Evolutionary conservation across 2,797 vertebrate genomes (phyloP).

Genomic region (Siniperca scherzeri): DNA sequence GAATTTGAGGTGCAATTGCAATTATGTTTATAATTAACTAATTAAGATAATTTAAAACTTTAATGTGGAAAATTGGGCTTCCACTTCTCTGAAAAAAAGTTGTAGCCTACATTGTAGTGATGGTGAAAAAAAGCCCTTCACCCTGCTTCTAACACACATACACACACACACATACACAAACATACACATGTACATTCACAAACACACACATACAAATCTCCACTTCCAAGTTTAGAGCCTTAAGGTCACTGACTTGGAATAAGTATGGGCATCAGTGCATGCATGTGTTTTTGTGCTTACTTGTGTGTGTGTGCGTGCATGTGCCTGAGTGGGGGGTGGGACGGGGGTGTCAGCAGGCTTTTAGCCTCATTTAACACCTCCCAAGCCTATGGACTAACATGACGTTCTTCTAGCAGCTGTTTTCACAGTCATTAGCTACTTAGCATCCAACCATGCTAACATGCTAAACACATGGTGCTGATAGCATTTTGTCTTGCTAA

Average conservation of each 20-base stretch:
- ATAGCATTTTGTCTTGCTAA: conserved; percentile 13
- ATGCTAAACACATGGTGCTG: conserved; percentile 62
- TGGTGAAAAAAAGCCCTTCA: neutral
- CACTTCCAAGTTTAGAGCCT: conserved; percentile 35
- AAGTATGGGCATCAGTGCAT: conserved; percentile 24
- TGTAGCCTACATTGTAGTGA: neutral
- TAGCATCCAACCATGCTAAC: conserved; percentile 72
- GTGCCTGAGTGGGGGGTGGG: conserved; percentile 7
- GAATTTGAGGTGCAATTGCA: conserved; percentile 13
- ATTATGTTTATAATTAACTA: conserved; percentile 37
- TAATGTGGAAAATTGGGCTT: conserved; percentile 6
- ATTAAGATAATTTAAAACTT: conserved; percentile 27
- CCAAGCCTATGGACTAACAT: conserved; percentile 14
- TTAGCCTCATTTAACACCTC: conserved; percentile 69
- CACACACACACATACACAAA: conserved; percentile 2
- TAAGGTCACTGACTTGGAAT: conserved; percentile 57
- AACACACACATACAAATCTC: neutral
- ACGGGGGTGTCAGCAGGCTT: conserved; percentile 9
- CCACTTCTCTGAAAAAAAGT: neutral
- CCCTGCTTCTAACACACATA: neutral
- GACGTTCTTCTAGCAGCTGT: conserved; percentile 61
- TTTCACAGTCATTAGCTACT: conserved; percentile 75
- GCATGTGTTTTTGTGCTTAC: neutral
- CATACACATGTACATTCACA: neutral
- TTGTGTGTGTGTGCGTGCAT: conserved; percentile 4